Evolutionary conservation across 2,888 invertebrate genomes (phyloP), one percentile per base, ranked within the genome.

Genomic region (Labia minor): DNA sequence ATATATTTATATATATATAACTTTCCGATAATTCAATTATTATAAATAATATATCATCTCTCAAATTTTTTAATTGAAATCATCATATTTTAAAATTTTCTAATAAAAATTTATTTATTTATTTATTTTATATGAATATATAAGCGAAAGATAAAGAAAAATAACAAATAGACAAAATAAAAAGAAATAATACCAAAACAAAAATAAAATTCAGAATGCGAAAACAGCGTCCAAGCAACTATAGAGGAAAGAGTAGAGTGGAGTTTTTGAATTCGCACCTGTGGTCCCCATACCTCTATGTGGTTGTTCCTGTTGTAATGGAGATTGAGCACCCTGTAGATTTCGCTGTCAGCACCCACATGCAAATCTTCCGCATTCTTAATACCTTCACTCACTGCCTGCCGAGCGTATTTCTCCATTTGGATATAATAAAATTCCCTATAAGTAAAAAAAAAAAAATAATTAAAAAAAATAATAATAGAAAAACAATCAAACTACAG

Each of bases 341-440:
- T 86, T 81, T 99, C 99, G 69, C 95, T 95, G 80, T 99, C 98
- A 68, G 88, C 88, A 70, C 90, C 91, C 68, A 99, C 95, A 77
- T 90, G 89, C 69, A 99, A 84, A 76, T 98, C 96, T 72, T 97
- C 96, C 19, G 90, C 86, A 75, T 86, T 87, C 79, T 94, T 93
- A 74, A 95, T 85, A 70, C 98, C 98, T 81, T 99, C 98, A 73
- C 94, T 93, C 75, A 99, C 89, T 64, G 96, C 94, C 80, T 98
- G 97, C 73, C 98, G 86, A 70, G 98, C 98, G 81, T 96, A 99
- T 81, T 99, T 99, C 83, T 99, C 99, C 98, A 99, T 99, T 83
- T 99, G 99, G 78, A 99, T 99, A 83, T 99, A 99, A 86, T 95
- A 99, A 85, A 99, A 99, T 84, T 99, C 99, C 81, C 99, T 99